Evolutionary conservation across 2,113 vertebrate species (phyloP), one percentile per base, ranked within the genome.

Genomic region (Mystacornis crossleyi): DNA sequence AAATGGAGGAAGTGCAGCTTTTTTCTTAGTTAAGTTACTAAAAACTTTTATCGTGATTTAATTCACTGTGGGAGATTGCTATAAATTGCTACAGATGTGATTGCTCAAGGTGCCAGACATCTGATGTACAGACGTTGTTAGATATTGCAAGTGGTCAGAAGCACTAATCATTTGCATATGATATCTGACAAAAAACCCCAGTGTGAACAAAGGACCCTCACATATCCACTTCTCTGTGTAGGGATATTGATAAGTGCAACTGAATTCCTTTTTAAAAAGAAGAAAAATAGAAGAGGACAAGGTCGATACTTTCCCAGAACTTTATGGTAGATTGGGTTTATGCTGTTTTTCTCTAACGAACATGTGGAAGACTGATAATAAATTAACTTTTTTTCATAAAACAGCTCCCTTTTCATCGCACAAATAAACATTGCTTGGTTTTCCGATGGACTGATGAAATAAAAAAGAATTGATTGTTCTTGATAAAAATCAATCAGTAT

Each of bases 401-500:
- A 26, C 17, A 4, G 4, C 70, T 88, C 12, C 16, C 12, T 33
- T 90, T 54, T 34, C 19, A 58, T 82, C 20, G 54, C 0, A 4
- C 5, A 55, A 26, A 48, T 10, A 14, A 33, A 36, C 4, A 10
- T 51, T 43, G 8, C 5, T 73, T 81, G 20, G 14, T 86, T 89
- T 75, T 79, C 73, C 83, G 66, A 81, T 47, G 9, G n/a, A 61
- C n/a, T 53, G 54, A 48, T 72, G 33, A 78, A 94, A 91, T 91
- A 58, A 69, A 80, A 92, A 75, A 64, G 3, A 83, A 80, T 50
- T 75, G 3, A 73, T 24, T 73, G 16, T 28, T 96, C 64, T 83
- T 86, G 71, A 71, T 70, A 90, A 70, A 96, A 89, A 83, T 64
- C 54, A 33, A 86, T 86, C 54, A 70, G 6, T 70, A 66, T 28